phyloP scores from a whole-genome alignment of 2,113 vertebrate species.

The Toxotes jaculatrix region DNA sequence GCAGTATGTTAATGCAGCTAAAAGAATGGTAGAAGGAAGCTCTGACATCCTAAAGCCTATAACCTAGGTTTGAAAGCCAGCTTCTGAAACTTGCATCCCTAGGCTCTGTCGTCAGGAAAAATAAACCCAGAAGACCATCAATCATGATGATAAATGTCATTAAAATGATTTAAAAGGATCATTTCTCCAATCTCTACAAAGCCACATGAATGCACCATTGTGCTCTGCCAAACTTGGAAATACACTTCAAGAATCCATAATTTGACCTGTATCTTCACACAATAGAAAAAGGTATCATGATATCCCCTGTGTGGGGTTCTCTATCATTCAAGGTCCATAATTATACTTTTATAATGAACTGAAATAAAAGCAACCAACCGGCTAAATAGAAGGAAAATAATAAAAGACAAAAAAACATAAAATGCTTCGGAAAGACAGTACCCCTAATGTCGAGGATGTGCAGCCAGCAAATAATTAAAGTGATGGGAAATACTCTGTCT shows the following conservation, averaged over 20 bases:
- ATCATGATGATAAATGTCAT: background rate
- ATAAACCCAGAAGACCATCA: background rate
- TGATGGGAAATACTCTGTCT: constrained; percentile 14
- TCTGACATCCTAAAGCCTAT: background rate
- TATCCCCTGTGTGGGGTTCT: background rate
- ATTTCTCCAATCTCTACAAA: background rate
- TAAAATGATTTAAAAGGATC: background rate
- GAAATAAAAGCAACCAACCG: background rate
- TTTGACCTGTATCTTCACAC: background rate
- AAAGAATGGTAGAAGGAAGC: background rate
- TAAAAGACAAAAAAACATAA: background rate
- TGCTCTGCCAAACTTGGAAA: background rate
- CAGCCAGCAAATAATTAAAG: background rate
- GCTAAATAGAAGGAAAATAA: background rate
- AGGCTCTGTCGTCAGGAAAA: background rate
- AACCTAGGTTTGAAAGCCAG: background rate
- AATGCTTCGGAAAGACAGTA: background rate
- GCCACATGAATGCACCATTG: background rate
- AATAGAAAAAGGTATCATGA: background rate
- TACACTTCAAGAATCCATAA: background rate
- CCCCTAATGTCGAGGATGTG: background rate
- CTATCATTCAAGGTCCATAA: background rate
- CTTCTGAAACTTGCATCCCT: background rate
- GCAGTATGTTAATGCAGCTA: background rate
- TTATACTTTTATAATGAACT: background rate